Evolutionary conservation across 2,888 invertebrate genomes (phyloP).

Genomic region (Thereva unica): DNA sequence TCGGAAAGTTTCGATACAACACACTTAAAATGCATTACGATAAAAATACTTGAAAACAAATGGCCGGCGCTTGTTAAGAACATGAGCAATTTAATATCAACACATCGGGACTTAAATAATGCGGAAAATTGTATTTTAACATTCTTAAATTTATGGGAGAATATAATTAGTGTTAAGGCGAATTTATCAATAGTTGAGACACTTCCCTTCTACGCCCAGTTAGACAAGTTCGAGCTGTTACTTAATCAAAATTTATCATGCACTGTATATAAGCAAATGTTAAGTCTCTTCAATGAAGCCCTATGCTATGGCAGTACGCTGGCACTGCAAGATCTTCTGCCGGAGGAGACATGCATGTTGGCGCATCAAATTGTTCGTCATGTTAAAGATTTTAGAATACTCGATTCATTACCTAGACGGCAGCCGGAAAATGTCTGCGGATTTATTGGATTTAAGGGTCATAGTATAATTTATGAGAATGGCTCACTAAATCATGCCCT

Average conservation of each 20-base stretch:
- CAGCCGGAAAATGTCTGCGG: constrained; percentile 55
- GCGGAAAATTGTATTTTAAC: constrained; percentile 76
- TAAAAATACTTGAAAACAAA: constrained; percentile 80
- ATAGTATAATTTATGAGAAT: constrained; percentile 47
- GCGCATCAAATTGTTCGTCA: constrained; percentile 85
- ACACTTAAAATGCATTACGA: constrained; percentile 81
- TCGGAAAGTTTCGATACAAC: constrained; percentile 85
- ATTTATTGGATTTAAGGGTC: constrained; percentile 54
- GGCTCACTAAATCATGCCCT: constrained; percentile 21
- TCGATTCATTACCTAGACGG: constrained; percentile 55
- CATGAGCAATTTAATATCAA: constrained; percentile 58
- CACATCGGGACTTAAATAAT: constrained; percentile 49
- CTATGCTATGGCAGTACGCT: constrained; percentile 89
- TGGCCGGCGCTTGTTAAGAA: constrained; percentile 81
- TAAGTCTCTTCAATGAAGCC: constrained; percentile 87
- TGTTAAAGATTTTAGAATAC: constrained; percentile 80
- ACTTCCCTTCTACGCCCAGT: constrained; percentile 82
- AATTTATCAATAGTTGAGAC: constrained; percentile 88
- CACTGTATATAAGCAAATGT: constrained; percentile 80
- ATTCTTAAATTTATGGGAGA: constrained; percentile 85
- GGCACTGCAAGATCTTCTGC: constrained; percentile 83
- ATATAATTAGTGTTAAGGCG: constrained; percentile 87
- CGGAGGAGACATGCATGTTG: constrained; percentile 84
- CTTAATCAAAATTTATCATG: constrained; percentile 74
- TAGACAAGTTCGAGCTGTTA: constrained; percentile 78